Conservation (phyloP, 2,113 vertebrate species). For the Microcebus jonahi region DNA sequence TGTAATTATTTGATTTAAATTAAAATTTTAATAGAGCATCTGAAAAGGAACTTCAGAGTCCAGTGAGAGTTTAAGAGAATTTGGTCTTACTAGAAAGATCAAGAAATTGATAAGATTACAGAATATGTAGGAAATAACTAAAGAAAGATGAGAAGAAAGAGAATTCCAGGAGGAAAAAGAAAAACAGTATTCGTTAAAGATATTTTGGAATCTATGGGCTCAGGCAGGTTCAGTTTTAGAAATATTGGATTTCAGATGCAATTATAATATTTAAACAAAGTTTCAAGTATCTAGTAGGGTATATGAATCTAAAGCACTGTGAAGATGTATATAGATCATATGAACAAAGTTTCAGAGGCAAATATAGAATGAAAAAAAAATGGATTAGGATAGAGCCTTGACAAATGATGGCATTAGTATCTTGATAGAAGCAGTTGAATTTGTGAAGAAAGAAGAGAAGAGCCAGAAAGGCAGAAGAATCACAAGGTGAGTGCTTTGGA, state of each 20-base stretch:
- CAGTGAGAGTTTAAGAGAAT: not conserved
- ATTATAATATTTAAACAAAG: not conserved
- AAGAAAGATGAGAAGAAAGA: not conserved
- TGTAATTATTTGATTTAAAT: not conserved
- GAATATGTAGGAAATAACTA: not conserved
- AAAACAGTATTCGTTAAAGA: not conserved
- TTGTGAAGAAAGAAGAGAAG: not conserved
- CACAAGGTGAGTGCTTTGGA: not conserved
- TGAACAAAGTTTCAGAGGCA: not conserved
- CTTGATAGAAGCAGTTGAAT: not conserved
- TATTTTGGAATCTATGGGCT: not conserved
- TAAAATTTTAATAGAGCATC: not conserved
- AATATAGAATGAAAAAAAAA: not conserved
- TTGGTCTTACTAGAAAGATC: not conserved
- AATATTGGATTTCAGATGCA: not conserved
- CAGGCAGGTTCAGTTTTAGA: not conserved
- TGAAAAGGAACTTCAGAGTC: not conserved
- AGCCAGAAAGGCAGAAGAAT: not conserved
- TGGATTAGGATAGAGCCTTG: not conserved
- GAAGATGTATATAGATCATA: not conserved
- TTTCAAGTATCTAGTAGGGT: not conserved
- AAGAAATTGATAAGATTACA: not conserved
- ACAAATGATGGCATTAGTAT: not conserved
- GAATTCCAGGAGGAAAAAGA: not conserved
- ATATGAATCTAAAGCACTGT: not conserved